A percentile compares a stretch with the other conserved stretches of the same genome.
phyloP scores from a whole-genome alignment of 2,888 invertebrate species.

The Eucriotettix oculatus region DNA sequence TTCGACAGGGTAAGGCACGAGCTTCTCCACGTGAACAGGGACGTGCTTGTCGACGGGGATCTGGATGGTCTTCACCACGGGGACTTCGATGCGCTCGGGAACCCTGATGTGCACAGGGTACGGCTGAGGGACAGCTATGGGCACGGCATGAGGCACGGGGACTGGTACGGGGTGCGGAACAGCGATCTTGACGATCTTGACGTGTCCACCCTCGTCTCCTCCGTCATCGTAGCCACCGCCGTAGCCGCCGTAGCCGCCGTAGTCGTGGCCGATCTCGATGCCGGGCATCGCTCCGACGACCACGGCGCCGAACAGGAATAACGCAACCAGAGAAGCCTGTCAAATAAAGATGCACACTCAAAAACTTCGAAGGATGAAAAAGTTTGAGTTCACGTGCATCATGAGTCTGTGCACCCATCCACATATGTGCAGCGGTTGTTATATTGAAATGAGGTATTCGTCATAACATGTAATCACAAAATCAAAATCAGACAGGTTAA shows the following conservation, averaged over 20 bases:
- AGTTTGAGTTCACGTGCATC: too few relatives aligned
- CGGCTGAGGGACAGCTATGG: conserved; percentile 43
- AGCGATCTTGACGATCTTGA: conserved; percentile 50
- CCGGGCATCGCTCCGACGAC: too few relatives aligned
- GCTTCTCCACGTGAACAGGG: conserved; percentile 12
- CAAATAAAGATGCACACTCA: too few relatives aligned
- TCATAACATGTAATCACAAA: too few relatives aligned
- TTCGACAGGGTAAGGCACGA: conserved; percentile 11
- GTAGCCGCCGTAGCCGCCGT: conserved; percentile 20
- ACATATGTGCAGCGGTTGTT: too few relatives aligned
- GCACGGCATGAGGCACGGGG: conserved; percentile 35
- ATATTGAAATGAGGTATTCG: too few relatives aligned
- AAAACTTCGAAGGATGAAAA: too few relatives aligned
- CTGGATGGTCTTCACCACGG: conserved; percentile 14
- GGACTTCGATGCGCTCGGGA: conserved; percentile 10
- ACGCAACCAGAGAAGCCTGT: too few relatives aligned
- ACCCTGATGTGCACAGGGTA: conserved; percentile 49
- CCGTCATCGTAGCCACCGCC: conserved; percentile 22
- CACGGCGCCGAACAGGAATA: too few relatives aligned
- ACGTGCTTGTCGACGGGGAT: conserved; percentile 13
- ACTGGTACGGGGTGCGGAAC: conserved; percentile 42
- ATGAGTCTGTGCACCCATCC: too few relatives aligned
- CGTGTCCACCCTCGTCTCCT: conserved; percentile 29
- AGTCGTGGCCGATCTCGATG: conserved; percentile 14
- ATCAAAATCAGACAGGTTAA: too few relatives aligned